Evolutionary conservation across 1,140 invertebrate species (phyloP).

Genomic region (Panulirus ornatus): DNA sequence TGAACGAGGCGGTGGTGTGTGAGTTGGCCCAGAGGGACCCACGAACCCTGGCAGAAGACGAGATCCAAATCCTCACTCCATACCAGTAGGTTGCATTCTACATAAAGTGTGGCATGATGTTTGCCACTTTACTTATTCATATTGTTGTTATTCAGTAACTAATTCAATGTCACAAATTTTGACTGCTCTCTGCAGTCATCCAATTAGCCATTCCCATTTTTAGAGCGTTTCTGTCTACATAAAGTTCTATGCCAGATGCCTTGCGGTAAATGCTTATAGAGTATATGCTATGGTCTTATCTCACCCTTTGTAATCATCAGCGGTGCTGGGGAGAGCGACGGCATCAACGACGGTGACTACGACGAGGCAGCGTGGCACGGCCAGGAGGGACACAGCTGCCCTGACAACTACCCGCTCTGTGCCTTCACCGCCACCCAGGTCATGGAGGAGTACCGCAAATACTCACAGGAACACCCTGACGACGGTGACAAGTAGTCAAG

Average conservation of each 20-base stretch:
- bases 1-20: no score
- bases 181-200: no score
- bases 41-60: slow-evolving; percentile 26
- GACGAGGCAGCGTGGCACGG: slow-evolving; percentile 62
- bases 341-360: slow-evolving; percentile 32
- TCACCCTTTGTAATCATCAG: no score
- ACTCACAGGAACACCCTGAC: neutral
- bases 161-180: no score
- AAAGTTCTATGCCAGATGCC: no score
- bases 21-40: slow-evolving; percentile 59
- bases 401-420: slow-evolving; percentile 18
- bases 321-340: slow-evolving; percentile 39
- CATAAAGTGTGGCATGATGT: no score
- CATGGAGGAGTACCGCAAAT: slow-evolving; percentile 19
- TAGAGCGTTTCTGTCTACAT: no score
- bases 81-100: slow-evolving; percentile 59
- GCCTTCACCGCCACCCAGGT: slow-evolving; percentile 18
- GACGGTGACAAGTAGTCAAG: neutral
- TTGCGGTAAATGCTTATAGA: no score
- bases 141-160: no score
- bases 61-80: slow-evolving; percentile 53
- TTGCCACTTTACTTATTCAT: no score
- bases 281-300: no score
- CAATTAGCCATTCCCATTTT: no score
- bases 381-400: slow-evolving; percentile 41